Percentiles rank a stretch among this genome's conserved stretches.
These are phyloP conservation scores for Nannobrachium achirus DNA, from an alignment of 2,113 vertebrate genomes.

Conservation along the genomic window DNA sequence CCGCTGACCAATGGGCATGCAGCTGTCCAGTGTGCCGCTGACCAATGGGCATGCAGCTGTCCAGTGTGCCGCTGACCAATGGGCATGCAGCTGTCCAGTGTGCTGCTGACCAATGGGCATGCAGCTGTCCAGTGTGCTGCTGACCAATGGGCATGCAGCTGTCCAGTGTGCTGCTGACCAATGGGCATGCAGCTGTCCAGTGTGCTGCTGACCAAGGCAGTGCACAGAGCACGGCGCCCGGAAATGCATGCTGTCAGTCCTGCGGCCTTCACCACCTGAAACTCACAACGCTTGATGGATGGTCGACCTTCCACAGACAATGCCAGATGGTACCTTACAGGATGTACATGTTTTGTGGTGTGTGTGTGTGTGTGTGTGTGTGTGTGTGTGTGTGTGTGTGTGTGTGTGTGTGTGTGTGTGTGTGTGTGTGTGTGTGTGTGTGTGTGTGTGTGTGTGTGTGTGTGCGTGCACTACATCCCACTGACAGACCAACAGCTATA, in stretches of 20 bases:
- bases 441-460: slow-evolving; percentile 21
- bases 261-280: slow-evolving; percentile 39
- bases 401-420: slow-evolving; percentile 4
- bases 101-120: slow-evolving; percentile 58
- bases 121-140: slow-evolving; percentile 33
- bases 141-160: slow-evolving; percentile 56
- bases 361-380: slow-evolving; percentile 2
- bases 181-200: slow-evolving; percentile 49
- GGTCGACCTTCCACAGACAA: slow-evolving; percentile 36
- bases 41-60: slow-evolving; percentile 54
- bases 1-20: slow-evolving; percentile 59
- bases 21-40: slow-evolving; percentile 32
- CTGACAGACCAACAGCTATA: too few relatives aligned
- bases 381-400: neutral
- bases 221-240: slow-evolving; percentile 31
- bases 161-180: slow-evolving; percentile 46
- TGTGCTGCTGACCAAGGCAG: slow-evolving; percentile 50
- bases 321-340: slow-evolving; percentile 47
- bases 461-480: neutral
- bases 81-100: slow-evolving; percentile 45
- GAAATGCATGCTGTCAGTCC: slow-evolving; percentile 62
- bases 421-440: slow-evolving; percentile 2
- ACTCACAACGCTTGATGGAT: slow-evolving; percentile 53
- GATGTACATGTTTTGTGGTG: neutral
- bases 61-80: slow-evolving; percentile 52